Evolutionary conservation across 2,113 vertebrate species (phyloP).

Genomic region (Toxotes chatareus): DNA sequence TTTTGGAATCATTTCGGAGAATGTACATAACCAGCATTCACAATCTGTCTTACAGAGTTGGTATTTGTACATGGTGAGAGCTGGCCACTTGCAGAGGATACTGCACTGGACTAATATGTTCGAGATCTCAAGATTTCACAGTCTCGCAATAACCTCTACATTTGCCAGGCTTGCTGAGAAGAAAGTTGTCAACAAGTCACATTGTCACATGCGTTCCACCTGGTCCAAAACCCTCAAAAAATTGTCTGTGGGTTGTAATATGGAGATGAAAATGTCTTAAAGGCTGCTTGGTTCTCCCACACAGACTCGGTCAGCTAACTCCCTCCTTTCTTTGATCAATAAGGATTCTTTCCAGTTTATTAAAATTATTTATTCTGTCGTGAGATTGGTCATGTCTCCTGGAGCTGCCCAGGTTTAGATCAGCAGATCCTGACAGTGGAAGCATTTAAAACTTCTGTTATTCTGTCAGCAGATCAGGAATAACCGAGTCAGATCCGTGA

Average conservation of each 20-base stretch:
- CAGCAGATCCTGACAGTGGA: conserved; percentile 10
- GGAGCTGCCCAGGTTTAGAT: conserved; percentile 21
- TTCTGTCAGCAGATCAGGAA: conserved; percentile 9
- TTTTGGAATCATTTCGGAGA: background rate
- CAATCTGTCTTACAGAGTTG: background rate
- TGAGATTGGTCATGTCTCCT: conserved; percentile 5
- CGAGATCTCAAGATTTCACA: background rate
- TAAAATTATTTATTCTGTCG: conserved; percentile 1
- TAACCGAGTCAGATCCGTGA: conserved; percentile 27
- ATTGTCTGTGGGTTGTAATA: background rate
- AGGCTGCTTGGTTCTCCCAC: background rate
- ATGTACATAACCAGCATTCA: background rate
- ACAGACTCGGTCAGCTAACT: background rate
- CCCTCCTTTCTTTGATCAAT: background rate
- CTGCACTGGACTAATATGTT: background rate
- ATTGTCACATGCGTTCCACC: conserved; percentile 1
- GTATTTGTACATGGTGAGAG: background rate
- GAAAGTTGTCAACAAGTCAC: background rate
- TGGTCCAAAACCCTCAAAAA: conserved; percentile 16
- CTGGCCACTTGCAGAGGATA: background rate
- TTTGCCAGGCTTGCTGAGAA: background rate
- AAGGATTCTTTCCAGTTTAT: conserved; percentile 1
- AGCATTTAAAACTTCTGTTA: conserved; percentile 19
- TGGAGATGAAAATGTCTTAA: background rate
- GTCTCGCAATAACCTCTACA: background rate